Percentiles rank a stretch among this genome's conserved stretches.
Evolutionary conservation across 2,888 invertebrate genomes (phyloP).

Genomic region (Agrotis clavis): DNA sequence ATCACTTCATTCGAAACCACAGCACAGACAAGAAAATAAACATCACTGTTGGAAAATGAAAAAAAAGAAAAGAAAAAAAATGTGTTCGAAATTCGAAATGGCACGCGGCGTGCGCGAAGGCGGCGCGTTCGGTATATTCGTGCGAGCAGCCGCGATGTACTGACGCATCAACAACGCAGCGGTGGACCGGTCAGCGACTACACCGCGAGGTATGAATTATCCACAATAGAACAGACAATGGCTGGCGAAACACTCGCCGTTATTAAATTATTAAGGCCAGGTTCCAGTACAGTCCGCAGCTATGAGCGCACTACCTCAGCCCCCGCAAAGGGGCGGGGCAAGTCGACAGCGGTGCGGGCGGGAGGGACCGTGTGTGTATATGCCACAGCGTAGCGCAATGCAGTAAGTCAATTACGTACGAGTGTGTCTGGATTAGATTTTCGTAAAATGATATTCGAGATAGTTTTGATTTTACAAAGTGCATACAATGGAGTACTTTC

Average conservation of each 20-base stretch:
- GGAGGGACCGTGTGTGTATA: no score
- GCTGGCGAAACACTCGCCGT: constrained; percentile 78
- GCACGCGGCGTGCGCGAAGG: constrained; percentile 70
- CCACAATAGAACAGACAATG: constrained; percentile 74
- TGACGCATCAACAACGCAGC: constrained; percentile 82
- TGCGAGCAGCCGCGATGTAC: constrained; percentile 80
- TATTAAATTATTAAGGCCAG: constrained; percentile 87
- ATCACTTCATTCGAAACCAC: constrained; percentile 66
- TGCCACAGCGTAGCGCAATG: no score
- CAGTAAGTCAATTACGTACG: no score
- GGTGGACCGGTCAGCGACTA: constrained; percentile 76
- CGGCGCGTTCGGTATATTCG: constrained; percentile 70
- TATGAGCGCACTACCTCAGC: no score
- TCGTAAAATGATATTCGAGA: no score
- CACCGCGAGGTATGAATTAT: constrained; percentile 80
- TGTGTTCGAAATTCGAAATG: constrained; percentile 61
- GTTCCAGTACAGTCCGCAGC: no score
- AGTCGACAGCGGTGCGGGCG: no score
- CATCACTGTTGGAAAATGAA: constrained; percentile 59
- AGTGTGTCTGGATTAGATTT: no score
- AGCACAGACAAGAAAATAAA: constrained; percentile 57
- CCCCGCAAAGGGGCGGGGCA: no score
- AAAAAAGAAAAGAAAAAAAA: constrained; percentile 61
- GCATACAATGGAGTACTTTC: no score
- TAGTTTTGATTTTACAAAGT: no score